These are phyloP conservation scores for Astreopora myriophthalma DNA, from an alignment of 64 coral and sea anemone genomes.

Conservation along the genomic window DNA sequence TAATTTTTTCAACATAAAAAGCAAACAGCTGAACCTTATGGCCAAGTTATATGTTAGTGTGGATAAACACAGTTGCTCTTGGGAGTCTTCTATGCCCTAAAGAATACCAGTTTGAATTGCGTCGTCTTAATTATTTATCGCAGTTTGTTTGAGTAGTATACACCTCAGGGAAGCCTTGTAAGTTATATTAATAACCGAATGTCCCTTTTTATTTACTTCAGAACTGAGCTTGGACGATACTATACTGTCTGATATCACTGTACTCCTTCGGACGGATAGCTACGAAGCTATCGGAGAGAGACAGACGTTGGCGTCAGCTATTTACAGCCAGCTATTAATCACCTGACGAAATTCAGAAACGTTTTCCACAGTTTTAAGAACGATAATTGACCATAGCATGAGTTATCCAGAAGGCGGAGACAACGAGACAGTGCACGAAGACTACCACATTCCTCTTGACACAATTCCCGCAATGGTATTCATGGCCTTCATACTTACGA, in stretches of 20 bases:
- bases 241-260: neutral
- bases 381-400: neutral
- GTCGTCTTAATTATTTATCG: too few relatives aligned
- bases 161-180: too few relatives aligned
- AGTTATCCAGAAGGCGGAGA: neutral
- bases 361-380: too few relatives aligned
- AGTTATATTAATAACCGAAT: neutral
- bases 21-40: neutral
- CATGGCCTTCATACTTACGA: slow-evolving; percentile 18
- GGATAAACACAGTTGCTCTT: neutral
- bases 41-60: neutral
- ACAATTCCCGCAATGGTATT: slow-evolving; percentile 11
- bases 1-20: neutral
- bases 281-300: neutral
- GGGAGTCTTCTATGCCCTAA: neutral
- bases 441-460: neutral
- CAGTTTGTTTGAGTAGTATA: neutral
- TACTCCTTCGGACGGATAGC: neutral
- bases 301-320: too few relatives aligned
- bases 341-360: too few relatives aligned
- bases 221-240: neutral
- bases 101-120: neutral
- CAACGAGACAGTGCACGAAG: neutral
- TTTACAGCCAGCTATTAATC: too few relatives aligned
- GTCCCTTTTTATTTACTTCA: neutral